These are phyloP conservation scores for Sparus aurata DNA, from an alignment of 2,797 vertebrate genomes.

Conservation along the genomic window DNA sequence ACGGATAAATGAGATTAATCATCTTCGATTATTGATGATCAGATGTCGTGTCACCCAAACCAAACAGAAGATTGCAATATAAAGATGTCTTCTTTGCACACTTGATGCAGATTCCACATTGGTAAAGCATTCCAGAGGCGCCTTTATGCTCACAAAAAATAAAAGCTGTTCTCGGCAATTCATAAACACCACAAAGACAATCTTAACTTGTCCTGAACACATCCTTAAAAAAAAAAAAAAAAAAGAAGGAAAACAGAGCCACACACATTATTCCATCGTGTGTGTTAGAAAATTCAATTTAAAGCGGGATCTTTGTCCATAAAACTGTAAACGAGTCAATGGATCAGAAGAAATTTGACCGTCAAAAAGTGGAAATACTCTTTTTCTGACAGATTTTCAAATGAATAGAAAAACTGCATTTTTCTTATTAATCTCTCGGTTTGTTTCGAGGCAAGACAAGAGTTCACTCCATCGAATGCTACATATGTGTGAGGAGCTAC, in stretches of 20 bases:
- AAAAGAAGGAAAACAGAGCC: not conserved
- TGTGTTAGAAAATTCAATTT: not conserved
- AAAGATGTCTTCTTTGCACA: not conserved
- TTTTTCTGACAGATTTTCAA: too few relatives aligned
- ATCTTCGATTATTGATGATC: constrained; percentile 14
- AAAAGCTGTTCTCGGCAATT: not conserved
- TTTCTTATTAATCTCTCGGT: not conserved
- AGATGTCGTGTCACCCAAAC: not conserved
- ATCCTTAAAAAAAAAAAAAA: not conserved
- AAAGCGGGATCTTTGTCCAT: not conserved
- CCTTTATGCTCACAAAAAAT: not conserved
- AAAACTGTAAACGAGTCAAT: not conserved
- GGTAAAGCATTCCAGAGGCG: not conserved
- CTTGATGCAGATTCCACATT: not conserved
- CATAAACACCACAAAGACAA: not conserved
- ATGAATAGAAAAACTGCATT: too few relatives aligned
- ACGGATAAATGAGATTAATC: not conserved
- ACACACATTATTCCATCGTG: not conserved
- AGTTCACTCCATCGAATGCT: constrained; percentile 33
- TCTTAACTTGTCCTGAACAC: not conserved
- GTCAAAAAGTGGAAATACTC: constrained; percentile 6
- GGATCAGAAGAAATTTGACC: not conserved
- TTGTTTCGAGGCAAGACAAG: not conserved
- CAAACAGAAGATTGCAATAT: not conserved
- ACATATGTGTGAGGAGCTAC: constrained; percentile 40